Conservation (phyloP, 1,140 invertebrate genomes). For the Drosophila lowei region DNA sequence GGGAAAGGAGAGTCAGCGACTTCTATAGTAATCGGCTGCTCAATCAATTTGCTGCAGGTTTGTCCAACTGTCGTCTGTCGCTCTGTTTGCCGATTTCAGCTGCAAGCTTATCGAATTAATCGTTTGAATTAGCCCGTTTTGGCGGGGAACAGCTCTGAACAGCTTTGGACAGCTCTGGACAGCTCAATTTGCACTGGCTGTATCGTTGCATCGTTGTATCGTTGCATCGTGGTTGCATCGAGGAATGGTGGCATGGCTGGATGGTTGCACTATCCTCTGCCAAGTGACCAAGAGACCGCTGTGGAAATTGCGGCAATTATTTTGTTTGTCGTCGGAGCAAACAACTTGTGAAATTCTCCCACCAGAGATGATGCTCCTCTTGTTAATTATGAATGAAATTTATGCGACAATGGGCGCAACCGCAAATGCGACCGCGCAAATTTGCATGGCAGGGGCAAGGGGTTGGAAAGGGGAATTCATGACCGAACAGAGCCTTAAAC, state of each 20-base stretch:
- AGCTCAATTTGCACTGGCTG: constrained; percentile 59
- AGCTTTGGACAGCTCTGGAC: constrained; percentile 41
- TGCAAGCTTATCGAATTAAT: constrained; percentile 79
- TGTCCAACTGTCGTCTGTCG: constrained; percentile 55
- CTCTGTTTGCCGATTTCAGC: constrained; percentile 57
- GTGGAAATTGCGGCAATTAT: constrained; percentile 74
- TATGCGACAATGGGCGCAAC: constrained; percentile 73
- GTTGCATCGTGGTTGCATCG: neutral
- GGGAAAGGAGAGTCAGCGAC: constrained; percentile 18
- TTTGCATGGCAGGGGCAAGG: constrained; percentile 34
- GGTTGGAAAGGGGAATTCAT: constrained; percentile 11
- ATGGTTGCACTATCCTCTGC: neutral
- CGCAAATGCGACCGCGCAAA: constrained; percentile 34
- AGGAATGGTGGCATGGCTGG: no score
- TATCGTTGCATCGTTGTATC: neutral
- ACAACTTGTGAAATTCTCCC: constrained; percentile 46
- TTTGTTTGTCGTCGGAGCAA: constrained; percentile 64
- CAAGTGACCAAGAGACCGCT: neutral
- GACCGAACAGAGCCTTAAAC: constrained; percentile 52
- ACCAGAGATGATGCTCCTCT: constrained; percentile 17
- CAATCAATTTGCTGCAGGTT: constrained; percentile 76
- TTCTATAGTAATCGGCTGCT: constrained; percentile 69
- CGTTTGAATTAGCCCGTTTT: constrained; percentile 69
- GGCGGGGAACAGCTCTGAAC: neutral
- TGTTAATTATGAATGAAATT: constrained; percentile 79